phyloP scores from a whole-genome alignment of 2,888 invertebrate species.

The Sminthurides aquaticus region DNA sequence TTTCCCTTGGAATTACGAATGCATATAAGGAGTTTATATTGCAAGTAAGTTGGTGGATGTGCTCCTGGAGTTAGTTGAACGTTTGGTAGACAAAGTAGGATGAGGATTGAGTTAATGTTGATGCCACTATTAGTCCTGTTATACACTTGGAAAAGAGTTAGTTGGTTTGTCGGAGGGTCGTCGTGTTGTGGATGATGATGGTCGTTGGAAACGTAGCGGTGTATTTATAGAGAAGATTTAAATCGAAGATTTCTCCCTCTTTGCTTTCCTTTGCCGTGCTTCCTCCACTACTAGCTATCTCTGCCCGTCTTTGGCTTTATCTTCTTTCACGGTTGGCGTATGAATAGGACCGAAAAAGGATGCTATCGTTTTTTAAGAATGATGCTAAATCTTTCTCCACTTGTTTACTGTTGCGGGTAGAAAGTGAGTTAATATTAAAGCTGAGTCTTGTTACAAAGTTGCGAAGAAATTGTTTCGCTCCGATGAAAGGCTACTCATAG shows the following conservation, averaged over 20 bases:
- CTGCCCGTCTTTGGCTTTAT: too few relatives aligned
- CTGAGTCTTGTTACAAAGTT: not conserved
- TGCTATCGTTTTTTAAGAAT: not conserved
- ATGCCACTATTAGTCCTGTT: slow-evolving; percentile 7
- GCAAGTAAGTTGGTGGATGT: too few relatives aligned
- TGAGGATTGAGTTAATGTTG: not conserved
- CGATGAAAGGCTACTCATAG: not conserved
- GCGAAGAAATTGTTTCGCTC: not conserved
- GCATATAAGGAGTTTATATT: too few relatives aligned
- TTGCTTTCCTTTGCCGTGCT: not conserved
- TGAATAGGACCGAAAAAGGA: not conserved
- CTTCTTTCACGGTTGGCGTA: not conserved
- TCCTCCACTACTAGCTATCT: not conserved
- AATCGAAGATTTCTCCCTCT: not conserved
- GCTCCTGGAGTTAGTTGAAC: not conserved
- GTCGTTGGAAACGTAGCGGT: not conserved
- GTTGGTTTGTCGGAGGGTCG: too few relatives aligned
- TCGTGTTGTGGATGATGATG: too few relatives aligned
- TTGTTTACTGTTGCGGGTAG: not conserved
- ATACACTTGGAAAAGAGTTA: not conserved
- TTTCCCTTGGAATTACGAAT: not conserved
- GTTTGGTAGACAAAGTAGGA: not conserved
- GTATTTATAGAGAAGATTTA: not conserved
- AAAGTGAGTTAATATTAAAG: not conserved
- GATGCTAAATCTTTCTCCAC: not conserved